Percentiles rank a stretch among this genome's conserved stretches.
Conservation (phyloP, 2,888 invertebrate genomes). For the Psococerastis gibbosa region DNA sequence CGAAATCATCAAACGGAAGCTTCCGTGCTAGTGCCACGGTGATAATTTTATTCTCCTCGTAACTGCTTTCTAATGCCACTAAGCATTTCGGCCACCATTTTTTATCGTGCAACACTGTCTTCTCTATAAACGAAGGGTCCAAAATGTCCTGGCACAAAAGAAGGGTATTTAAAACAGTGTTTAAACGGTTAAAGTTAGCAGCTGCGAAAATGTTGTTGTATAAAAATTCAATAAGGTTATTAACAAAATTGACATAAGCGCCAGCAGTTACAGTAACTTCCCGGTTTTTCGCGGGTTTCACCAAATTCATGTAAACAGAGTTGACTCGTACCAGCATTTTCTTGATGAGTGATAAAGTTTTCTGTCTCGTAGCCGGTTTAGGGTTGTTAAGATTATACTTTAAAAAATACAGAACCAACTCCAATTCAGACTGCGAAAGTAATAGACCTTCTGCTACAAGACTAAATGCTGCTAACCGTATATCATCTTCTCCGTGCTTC, state of each 20-base stretch:
- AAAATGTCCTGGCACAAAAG: slow-evolving; percentile 22
- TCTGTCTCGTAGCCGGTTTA: slow-evolving; percentile 45
- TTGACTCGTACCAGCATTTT: slow-evolving; percentile 32
- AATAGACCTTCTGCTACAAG: slow-evolving; percentile 55
- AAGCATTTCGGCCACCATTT: slow-evolving; percentile 29
- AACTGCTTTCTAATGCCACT: slow-evolving; percentile 46
- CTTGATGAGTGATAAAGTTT: slow-evolving; percentile 44
- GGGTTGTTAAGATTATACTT: slow-evolving; percentile 48
- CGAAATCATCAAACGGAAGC: slow-evolving; percentile 22
- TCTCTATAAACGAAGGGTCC: slow-evolving; percentile 10
- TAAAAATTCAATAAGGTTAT: slow-evolving; percentile 30
- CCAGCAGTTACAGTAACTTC: slow-evolving; percentile 18
- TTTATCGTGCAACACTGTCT: slow-evolving; percentile 22
- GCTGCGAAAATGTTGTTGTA: slow-evolving; percentile 37
- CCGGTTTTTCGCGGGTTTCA: background rate
- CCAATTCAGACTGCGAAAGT: slow-evolving; percentile 43
- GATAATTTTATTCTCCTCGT: slow-evolving; percentile 53
- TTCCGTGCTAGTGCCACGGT: slow-evolving; percentile 36
- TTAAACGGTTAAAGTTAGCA: slow-evolving; percentile 40
- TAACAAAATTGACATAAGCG: slow-evolving; percentile 30
- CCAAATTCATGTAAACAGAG: background rate
- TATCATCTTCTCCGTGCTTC: slow-evolving; percentile 3
- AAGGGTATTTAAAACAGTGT: slow-evolving; percentile 36
- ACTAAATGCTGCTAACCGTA: slow-evolving; percentile 44
- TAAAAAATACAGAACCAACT: slow-evolving; percentile 40